These are phyloP conservation scores for Tragopan temminckii DNA, from an alignment of 2,797 vertebrate species.

Conservation along the genomic window DNA sequence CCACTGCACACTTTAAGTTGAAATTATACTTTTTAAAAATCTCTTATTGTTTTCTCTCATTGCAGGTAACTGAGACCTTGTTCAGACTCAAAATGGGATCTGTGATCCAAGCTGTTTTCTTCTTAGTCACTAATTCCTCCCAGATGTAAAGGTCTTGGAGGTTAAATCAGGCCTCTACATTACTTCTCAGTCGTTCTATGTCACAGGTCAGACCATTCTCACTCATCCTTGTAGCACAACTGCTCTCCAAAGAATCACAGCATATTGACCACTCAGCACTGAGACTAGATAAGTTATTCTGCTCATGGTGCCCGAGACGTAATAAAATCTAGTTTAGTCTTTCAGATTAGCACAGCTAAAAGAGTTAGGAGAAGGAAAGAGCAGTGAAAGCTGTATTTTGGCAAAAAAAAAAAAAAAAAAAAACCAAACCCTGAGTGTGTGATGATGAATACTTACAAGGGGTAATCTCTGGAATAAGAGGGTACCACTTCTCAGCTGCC, in stretches of 20 bases:
- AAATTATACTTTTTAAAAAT: background rate
- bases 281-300: slow-evolving; percentile 55
- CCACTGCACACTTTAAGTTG: background rate
- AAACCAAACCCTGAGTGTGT: background rate
- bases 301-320: slow-evolving; percentile 20
- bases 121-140: background rate
- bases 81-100: background rate
- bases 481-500: background rate
- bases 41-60: background rate
- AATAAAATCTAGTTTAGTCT: slow-evolving; percentile 48
- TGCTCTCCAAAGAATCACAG: slow-evolving; percentile 42
- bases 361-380: slow-evolving; percentile 12
- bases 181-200: background rate
- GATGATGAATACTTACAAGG: slow-evolving; percentile 42
- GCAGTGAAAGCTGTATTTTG: slow-evolving; percentile 36
- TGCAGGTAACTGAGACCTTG: background rate
- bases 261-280: slow-evolving; percentile 6
- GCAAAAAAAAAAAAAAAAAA: background rate
- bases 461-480: background rate
- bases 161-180: slow-evolving; percentile 38
- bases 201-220: background rate
- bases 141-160: background rate
- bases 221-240: slow-evolving; percentile 27
- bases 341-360: slow-evolving; percentile 18
- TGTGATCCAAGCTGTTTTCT: background rate